Evolutionary conservation across 2,797 vertebrate genomes (phyloP), one percentile per base, ranked within the genome.

Genomic region (Lagorchestes hirsutus): DNA sequence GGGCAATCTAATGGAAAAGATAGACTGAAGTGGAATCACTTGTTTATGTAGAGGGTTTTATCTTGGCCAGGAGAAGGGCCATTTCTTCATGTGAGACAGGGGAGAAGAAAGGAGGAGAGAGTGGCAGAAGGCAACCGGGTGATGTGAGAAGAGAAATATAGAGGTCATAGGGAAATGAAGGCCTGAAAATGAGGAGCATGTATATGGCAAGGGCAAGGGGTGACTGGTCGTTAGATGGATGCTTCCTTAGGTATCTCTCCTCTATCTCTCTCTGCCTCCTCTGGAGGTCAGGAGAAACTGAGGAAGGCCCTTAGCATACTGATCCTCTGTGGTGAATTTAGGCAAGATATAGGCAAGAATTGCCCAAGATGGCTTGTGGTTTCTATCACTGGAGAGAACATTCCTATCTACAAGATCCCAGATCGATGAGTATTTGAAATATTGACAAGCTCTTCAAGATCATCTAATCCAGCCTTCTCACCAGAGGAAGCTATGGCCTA

Each of bases 401-500:
- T 82, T 82, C n/a, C n/a, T 18, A 82, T 8, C 0, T 18, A 82
- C 0, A 18, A 14, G 31, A 34, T 62, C 10, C 58, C 59, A 62
- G 59, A 31, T 59, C 11, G 11, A 11, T 31, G 58, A 31, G 29
- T 59, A 59, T 12, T 59, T 59, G 28, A 58, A 29, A 62, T 31
- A 29, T 11, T 62, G 59, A 62, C 31, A 34, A 62, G 59, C 8
- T 14, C 34, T 67, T 67, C 34, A 67, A 67, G 11, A 31, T 5
- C 62, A 16, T 67, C 12, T 67, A 67, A 67, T 67, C 13, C 14
- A 67, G 24, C 13, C 62, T 67, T 87, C 91, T 74, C 1, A n/a
- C 14, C 31, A 67, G 91, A 55, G 90, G 40, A 95, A 92, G 93
- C n/a, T 55, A 74, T 92, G 74, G 90, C 54, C 58, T n/a, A 55